These are phyloP conservation scores for Hemistola chrysoprasaria DNA, from an alignment of 2,888 invertebrate species.

Conservation along the genomic window DNA sequence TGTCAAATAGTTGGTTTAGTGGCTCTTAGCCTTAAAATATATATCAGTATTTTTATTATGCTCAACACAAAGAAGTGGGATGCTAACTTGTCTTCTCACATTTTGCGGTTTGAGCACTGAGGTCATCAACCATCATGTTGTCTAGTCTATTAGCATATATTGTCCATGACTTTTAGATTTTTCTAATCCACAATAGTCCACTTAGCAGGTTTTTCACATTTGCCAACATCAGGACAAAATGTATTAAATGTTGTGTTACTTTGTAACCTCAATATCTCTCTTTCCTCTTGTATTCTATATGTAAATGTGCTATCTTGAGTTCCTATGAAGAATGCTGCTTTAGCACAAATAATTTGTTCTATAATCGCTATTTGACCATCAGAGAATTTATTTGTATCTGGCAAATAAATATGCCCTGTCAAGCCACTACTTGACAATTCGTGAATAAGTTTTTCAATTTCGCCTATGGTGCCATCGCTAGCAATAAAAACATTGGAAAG, in stretches of 20 bases:
- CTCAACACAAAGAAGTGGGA: too few species aligned
- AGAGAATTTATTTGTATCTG: constrained; percentile 75
- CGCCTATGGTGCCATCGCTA: constrained; percentile 88
- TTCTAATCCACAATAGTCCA: constrained; percentile 87
- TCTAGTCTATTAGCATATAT: too few species aligned
- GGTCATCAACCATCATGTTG: too few species aligned
- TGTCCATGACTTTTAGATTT: too few species aligned
- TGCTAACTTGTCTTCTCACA: too few species aligned
- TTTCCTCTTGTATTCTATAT: constrained; percentile 97
- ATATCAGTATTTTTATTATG: too few species aligned
- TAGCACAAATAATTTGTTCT: constrained; percentile 97
- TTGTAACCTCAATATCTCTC: constrained; percentile 95
- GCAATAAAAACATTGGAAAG: constrained; percentile 87
- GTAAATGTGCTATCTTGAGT: constrained; percentile 98
- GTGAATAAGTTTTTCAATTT: constrained; percentile 70
- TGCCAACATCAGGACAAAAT: constrained; percentile 84
- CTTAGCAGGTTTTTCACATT: constrained; percentile 88
- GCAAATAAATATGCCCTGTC: constrained; percentile 55
- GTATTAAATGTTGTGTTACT: constrained; percentile 93
- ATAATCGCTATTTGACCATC: constrained; percentile 96
- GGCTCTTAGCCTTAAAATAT: too few species aligned
- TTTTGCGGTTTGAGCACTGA: too few species aligned
- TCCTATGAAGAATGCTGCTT: constrained; percentile 93
- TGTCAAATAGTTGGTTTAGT: too few species aligned
- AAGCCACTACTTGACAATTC: constrained; percentile 60